Percentiles rank a stretch among this genome's conserved stretches.
Evolutionary conservation across 2,888 invertebrate species (phyloP).

Genomic region (Heliconius sara): DNA sequence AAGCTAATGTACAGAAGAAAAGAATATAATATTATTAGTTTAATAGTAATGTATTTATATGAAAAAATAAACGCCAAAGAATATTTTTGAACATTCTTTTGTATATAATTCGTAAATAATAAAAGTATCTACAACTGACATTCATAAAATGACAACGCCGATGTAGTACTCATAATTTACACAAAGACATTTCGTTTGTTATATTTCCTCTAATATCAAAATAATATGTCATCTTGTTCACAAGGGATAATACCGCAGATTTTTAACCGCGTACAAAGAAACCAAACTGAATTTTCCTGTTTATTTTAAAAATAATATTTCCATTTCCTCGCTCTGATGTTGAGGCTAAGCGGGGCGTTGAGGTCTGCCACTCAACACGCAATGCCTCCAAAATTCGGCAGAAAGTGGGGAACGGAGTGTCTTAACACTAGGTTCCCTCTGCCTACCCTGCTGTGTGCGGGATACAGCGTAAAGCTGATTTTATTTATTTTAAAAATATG

Average conservation of each 20-base stretch:
- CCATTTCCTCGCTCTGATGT: too few species aligned
- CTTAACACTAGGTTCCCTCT: too few species aligned
- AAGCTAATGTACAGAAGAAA: neutral
- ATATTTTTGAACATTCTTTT: neutral
- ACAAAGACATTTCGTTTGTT: neutral
- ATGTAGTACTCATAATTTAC: neutral
- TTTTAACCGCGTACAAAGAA: conserved; percentile 4
- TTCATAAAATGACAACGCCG: neutral
- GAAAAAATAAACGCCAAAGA: neutral
- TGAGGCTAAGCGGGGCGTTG: too few species aligned
- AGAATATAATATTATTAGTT: neutral
- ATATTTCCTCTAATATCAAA: neutral
- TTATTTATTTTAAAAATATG: neutral
- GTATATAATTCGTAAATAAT: neutral
- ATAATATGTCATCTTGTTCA: neutral
- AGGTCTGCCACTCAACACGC: too few species aligned
- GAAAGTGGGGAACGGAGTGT: too few species aligned
- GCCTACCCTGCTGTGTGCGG: too few species aligned
- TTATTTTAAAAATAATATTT: neutral
- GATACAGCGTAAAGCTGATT: too few species aligned
- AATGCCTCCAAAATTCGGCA: too few species aligned
- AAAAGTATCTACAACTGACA: neutral
- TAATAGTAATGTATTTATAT: neutral
- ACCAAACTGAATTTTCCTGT: neutral
- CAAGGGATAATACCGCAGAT: neutral